Conservation (phyloP, 2,888 invertebrate species). For the Machimus rusticus region DNA sequence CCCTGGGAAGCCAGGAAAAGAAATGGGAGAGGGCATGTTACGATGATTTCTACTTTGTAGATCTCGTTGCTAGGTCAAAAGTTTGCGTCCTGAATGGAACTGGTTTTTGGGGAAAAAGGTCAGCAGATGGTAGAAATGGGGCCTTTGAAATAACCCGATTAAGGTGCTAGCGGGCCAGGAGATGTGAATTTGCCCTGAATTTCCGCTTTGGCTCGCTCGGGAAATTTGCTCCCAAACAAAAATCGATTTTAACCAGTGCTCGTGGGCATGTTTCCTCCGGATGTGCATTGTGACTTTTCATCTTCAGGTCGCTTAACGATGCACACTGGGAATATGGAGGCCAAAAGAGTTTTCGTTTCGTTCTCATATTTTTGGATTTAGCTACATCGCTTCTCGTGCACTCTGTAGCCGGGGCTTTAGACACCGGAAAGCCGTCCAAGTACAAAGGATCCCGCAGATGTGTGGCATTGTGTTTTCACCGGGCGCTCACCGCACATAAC, state of each 20-base stretch:
- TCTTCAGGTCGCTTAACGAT: background rate
- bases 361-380: background rate
- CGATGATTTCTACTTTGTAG: background rate
- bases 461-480: background rate
- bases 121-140: background rate
- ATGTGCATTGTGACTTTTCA: background rate
- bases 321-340: background rate
- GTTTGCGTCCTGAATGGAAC: background rate
- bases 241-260: conserved; percentile 1
- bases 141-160: background rate
- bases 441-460: background rate
- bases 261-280: background rate
- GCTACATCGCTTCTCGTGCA: background rate
- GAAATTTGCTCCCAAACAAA: background rate
- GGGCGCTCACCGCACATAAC: background rate
- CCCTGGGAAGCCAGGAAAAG: background rate
- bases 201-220: background rate
- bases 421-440: background rate
- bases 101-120: background rate
- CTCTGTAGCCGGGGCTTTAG: background rate
- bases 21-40: background rate
- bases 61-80: conserved; percentile 1
- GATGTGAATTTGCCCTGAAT: background rate
- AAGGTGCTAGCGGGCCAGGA: background rate
- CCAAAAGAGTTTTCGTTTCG: background rate